Evolutionary conservation across 2,888 invertebrate species (phyloP).

Genomic region (Drosophila anomalata): DNA sequence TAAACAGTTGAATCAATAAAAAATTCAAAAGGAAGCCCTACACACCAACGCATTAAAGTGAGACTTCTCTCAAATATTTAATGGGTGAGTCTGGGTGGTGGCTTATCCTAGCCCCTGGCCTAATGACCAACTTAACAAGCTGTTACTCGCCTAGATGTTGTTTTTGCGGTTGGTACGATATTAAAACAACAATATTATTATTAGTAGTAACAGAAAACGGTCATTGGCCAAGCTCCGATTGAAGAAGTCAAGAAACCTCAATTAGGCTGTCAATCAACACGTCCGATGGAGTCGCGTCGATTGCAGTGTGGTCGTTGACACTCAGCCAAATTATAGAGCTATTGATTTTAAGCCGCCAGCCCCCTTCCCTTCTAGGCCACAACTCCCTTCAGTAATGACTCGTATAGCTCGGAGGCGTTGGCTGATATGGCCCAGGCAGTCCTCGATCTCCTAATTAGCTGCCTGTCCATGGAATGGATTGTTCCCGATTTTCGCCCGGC

Average conservation of each 20-base stretch:
- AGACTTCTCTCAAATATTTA: slow-evolving; percentile 69
- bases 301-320: slow-evolving; percentile 21
- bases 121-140: slow-evolving; percentile 50
- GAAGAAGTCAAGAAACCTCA: slow-evolving; percentile 69
- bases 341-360: slow-evolving; percentile 61
- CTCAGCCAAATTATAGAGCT: slow-evolving; percentile 64
- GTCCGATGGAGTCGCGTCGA: slow-evolving; percentile 43
- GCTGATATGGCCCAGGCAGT: slow-evolving; percentile 45
- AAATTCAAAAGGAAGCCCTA: slow-evolving; percentile 61
- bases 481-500: slow-evolving; percentile 18
- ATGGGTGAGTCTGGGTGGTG: slow-evolving; percentile 16
- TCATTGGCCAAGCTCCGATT: slow-evolving; percentile 58
- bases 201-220: slow-evolving; percentile 55
- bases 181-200: slow-evolving; percentile 65
- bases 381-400: slow-evolving; percentile 44
- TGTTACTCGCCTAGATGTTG: slow-evolving; percentile 2
- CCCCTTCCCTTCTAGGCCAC: slow-evolving; percentile 16
- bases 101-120: slow-evolving; percentile 10
- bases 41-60: slow-evolving; percentile 48
- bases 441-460: slow-evolving; percentile 68
- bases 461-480: slow-evolving; percentile 27
- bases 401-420: slow-evolving; percentile 40
- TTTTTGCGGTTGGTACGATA: slow-evolving; percentile 25
- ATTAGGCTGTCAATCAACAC: slow-evolving; percentile 74
- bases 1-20: slow-evolving; percentile 72